Conservation (phyloP, 1,140 invertebrate genomes). For the Drosophila teissieri region DNA sequence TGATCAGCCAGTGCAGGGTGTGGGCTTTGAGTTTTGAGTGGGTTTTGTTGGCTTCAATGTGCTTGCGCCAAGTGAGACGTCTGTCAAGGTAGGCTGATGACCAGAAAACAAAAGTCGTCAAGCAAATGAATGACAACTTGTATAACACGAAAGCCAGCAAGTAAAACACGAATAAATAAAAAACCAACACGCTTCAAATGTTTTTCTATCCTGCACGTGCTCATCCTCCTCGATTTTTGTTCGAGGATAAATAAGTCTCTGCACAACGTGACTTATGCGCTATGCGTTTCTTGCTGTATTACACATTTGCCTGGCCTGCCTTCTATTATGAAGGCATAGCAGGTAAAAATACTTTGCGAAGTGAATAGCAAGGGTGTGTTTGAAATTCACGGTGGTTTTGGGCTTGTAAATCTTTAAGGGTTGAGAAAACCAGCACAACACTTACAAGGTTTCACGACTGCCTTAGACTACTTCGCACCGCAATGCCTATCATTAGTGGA, state of each 20-base stretch:
- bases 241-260: conserved; percentile 24
- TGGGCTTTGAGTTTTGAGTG: too few species aligned
- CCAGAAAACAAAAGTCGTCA: conserved; percentile 55
- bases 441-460: conserved; percentile 9
- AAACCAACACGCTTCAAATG: conserved; percentile 35
- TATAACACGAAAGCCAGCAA: conserved; percentile 34
- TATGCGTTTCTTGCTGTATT: conserved; percentile 28
- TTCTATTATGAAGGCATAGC: conserved; percentile 42
- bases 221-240: conserved; percentile 8
- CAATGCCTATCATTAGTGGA: conserved; percentile 30
- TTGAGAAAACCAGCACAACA: conserved; percentile 13
- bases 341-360: conserved; percentile 36
- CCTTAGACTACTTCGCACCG: conserved; percentile 56
- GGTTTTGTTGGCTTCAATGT: too few species aligned
- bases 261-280: conserved; percentile 47
- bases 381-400: not conserved
- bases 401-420: conserved; percentile 2
- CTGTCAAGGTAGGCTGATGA: too few species aligned
- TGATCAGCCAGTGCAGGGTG: too few species aligned
- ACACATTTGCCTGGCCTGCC: conserved; percentile 25
- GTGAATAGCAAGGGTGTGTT: conserved; percentile 26
- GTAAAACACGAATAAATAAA: conserved; percentile 35
- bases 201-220: conserved; percentile 1
- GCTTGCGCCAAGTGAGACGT: too few species aligned
- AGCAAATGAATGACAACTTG: conserved; percentile 49